A percentile compares a stretch with the other conserved stretches of the same genome.
Evolutionary conservation across 2,113 vertebrate genomes (phyloP).

Genomic region (Anoura caudifer): DNA sequence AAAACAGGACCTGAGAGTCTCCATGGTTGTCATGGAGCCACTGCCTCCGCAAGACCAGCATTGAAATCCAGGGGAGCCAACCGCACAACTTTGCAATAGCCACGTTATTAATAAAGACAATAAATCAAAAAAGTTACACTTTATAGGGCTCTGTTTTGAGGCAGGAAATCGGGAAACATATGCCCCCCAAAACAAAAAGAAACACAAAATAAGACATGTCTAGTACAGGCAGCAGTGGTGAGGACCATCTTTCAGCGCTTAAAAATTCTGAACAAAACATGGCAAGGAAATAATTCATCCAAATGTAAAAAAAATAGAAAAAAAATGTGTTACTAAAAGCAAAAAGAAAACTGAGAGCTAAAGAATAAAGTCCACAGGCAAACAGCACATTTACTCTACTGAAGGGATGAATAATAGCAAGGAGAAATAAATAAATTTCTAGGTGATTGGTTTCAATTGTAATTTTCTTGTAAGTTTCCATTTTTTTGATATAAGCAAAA

Average conservation of each 20-base stretch:
- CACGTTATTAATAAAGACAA: not conserved
- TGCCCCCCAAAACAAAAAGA: not conserved
- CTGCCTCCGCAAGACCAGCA: not conserved
- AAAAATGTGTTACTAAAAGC: not conserved
- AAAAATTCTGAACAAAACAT: not conserved
- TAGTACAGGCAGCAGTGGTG: not conserved
- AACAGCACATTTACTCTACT: not conserved
- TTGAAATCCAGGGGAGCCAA: not conserved
- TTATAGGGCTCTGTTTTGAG: not conserved
- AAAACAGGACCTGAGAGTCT: not conserved
- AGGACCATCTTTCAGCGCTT: not conserved
- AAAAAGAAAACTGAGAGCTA: not conserved
- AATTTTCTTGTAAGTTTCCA: not conserved
- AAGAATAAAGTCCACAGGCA: not conserved
- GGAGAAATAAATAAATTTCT: not conserved
- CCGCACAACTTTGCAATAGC: not conserved
- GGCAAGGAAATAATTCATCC: not conserved
- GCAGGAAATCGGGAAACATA: not conserved
- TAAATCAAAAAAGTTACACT: not conserved
- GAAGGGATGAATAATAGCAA: not conserved
- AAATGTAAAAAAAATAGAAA: not conserved
- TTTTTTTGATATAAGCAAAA: not conserved
- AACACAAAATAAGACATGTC: not conserved
- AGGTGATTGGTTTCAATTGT: not conserved
- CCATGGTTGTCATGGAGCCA: not conserved